Evolutionary conservation across 2,113 vertebrate species (phyloP), one percentile per base, ranked within the genome.

Genomic region (Xenus cinereus): DNA sequence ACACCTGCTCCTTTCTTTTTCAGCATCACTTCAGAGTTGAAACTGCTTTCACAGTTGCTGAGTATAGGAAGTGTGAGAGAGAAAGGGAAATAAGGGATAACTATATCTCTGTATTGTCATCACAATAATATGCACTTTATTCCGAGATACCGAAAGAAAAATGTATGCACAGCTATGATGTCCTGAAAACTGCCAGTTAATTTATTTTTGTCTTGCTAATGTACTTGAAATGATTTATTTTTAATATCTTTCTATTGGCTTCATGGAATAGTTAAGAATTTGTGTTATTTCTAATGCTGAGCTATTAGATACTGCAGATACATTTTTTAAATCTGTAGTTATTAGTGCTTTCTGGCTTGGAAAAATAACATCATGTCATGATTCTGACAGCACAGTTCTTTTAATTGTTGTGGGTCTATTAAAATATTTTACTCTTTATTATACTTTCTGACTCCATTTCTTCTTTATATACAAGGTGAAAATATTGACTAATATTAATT

Each of bases 1-100:
- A 76, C 84, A 89, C 69, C 88, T 94, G 95, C 48, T 91, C n/a
- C 54, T 91, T 94, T 85, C 43, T 73, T 66, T 75, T 76, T 83
- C 57, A 78, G 22, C 45, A 64, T 63, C 30, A 26, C 22, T 92
- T 93, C 30, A 51, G 64, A 71, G 41, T 9, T 60, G 43, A 92
- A 87, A 37, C 35, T 82, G 35, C 35, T 92, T 69, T 90, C 73
- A 92, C 1, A 4, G 27, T 32, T 78, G 26, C 17, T 1, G 18
- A 63, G 10, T 48, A 72, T 33, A 66, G 56, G 50, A 88, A 80
- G 37, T 21, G 30, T 39, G 21, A 64, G 19, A 43, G 33, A 67
- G 33, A 76, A 69, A 67, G 21, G 23, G 28, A 80, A 94, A 82
- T 21, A 48, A 67, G 18, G 20, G 8, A 16, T 91, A 57, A 12